These are phyloP conservation scores for Poeciliopsis turrubarensis DNA, from an alignment of 2,113 vertebrate genomes.

Conservation along the genomic window DNA sequence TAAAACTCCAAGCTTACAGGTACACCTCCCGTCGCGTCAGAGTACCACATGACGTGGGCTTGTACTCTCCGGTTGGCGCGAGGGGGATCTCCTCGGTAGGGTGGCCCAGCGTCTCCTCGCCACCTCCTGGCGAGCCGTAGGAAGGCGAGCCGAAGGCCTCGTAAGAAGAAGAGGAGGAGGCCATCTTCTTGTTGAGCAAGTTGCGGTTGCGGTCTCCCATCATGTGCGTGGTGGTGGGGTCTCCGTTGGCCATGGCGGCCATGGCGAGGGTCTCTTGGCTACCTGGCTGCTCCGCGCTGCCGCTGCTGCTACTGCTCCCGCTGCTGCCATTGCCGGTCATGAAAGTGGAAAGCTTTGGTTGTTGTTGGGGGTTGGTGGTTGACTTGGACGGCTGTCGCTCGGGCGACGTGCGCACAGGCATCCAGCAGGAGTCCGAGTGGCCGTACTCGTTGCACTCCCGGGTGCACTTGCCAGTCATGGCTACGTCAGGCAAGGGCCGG, in stretches of 20 bases:
- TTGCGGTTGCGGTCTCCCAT: slow-evolving; percentile 99
- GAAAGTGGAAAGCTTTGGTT: slow-evolving; percentile 99
- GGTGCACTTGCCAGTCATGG: slow-evolving; percentile 98
- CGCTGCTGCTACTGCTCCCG: slow-evolving; percentile 75
- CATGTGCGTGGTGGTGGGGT: slow-evolving; percentile 88
- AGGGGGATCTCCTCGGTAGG: slow-evolving; percentile 96
- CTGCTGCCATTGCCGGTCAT: slow-evolving; percentile 85
- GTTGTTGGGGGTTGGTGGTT: slow-evolving; percentile 82
- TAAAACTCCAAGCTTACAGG: slow-evolving; percentile 84
- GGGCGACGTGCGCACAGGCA: slow-evolving; percentile 97
- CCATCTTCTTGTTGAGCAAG: slow-evolving; percentile 97
- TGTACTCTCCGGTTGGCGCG: slow-evolving; percentile 96
- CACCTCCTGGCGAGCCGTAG: slow-evolving; percentile 88
- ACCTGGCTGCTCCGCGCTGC: slow-evolving; percentile 84
- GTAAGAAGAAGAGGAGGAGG: slow-evolving; percentile 90
- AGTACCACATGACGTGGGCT: slow-evolving; percentile 95
- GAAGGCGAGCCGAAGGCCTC: slow-evolving; percentile 92
- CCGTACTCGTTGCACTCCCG: slow-evolving; percentile 97
- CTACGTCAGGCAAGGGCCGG: slow-evolving; percentile 98
- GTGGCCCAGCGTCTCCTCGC: slow-evolving; percentile 72
- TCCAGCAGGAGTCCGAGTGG: slow-evolving; percentile 99
- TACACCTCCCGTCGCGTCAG: slow-evolving; percentile 99
- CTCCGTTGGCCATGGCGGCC: slow-evolving; percentile 88
- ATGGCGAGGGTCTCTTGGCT: slow-evolving; percentile 94
- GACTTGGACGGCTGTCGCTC: slow-evolving; percentile 92